Base-by-base conservation (phyloP, 1,140 invertebrate species). In the Macrotrachela quadricornifera region DNA sequence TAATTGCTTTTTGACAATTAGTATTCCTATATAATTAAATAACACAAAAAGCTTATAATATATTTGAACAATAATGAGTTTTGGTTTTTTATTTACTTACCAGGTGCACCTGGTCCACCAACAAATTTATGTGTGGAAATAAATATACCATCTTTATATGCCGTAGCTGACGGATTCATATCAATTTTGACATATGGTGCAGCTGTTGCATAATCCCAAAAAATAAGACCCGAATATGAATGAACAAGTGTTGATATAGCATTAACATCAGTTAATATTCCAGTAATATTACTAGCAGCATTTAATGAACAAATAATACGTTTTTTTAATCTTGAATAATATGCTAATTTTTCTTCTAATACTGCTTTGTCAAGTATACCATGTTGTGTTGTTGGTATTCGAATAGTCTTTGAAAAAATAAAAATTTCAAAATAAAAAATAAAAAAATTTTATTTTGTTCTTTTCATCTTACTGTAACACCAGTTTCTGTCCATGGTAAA, bases 41-140 rank as follows among this genome's bases (percentile, higher is more conserved):
- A 30, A 30, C 8, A 30, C 2, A 30, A 4, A 4, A 30, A 30
- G 21, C n/a, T n/a, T n/a, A n/a, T n/a, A 30, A 30, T 4, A 4
- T 30, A 4, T 30, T 8, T 30, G 21, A 30, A 30, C 2, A 30
- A 30, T 4, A 30, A 30, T 8, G n/a, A n/a, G n/a, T n/a, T n/a
- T n/a, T n/a, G n/a, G n/a, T n/a, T n/a, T n/a, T 8, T 30, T 30
- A 4, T 30, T 30, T 30, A 4, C 21, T 30, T 4, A 30, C 21
- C 21, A 9, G 85, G 83, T 13, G 83, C 84, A 61, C 85, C 81
- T 0, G 83, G 78, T 10, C 85, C 86, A 0, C 86, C 86, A 42
- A 86, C 74, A 66, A 90, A 87, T 64, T 88, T 88, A 70, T 87
- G 84, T 39, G 81, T 79, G 21, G 84, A 84, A 62, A 90, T 85